A percentile compares a stretch with the other conserved stretches of the same genome.
These are phyloP conservation scores for Typhlomys cinereus DNA, from an alignment of 2,113 vertebrate species.

Conservation along the genomic window DNA sequence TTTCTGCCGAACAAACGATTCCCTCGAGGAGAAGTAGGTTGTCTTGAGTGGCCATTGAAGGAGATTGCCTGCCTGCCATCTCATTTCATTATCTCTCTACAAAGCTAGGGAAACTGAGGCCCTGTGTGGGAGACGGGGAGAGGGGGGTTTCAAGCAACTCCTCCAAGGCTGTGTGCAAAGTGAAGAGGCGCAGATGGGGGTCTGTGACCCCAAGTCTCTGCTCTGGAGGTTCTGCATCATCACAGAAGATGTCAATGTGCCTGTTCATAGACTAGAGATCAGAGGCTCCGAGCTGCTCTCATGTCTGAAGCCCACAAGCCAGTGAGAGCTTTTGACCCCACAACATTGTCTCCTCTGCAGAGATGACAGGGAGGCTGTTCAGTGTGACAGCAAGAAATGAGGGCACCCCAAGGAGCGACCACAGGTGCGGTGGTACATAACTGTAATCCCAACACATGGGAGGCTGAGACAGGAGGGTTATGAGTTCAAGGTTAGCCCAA, in stretches of 20 bases:
- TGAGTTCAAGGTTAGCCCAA: not conserved
- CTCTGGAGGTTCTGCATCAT: not conserved
- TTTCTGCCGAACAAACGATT: not conserved
- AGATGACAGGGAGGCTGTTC: not conserved
- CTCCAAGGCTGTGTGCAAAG: not conserved
- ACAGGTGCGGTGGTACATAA: not conserved
- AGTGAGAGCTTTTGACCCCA: constrained; percentile 26
- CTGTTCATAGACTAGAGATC: not conserved
- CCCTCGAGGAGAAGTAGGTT: not conserved
- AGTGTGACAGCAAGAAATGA: not conserved
- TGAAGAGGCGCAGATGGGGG: not conserved
- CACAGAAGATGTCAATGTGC: not conserved
- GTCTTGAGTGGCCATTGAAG: not conserved
- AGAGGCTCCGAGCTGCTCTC: not conserved
- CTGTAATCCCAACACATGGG: not conserved
- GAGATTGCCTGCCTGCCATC: rapidly evolving
- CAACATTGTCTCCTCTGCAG: not conserved
- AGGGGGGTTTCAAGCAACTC: not conserved
- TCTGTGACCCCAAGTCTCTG: not conserved
- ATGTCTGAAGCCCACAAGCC: not conserved
- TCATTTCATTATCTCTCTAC: not conserved
- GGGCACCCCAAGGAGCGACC: not conserved
- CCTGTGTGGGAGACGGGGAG: too few relatives aligned
- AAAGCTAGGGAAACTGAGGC: constrained; percentile 29
- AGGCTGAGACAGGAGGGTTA: not conserved